Percentiles rank a stretch among this genome's conserved stretches.
These are phyloP conservation scores for Lepisosteus oculatus DNA, from an alignment of 2,113 vertebrate species.

Conservation along the genomic window DNA sequence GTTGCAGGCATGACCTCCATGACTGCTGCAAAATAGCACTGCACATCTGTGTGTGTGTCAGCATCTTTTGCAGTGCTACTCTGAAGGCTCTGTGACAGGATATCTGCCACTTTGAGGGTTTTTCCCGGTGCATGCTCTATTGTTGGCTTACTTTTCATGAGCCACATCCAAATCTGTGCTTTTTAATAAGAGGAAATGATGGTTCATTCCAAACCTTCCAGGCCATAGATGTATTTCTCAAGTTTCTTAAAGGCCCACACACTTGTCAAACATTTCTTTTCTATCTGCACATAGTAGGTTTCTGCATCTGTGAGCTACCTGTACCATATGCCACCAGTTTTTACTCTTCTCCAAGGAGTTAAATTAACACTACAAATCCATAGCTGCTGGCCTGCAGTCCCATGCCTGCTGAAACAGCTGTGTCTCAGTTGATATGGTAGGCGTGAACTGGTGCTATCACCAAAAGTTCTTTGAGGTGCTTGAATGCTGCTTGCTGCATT, in stretches of 20 bases:
- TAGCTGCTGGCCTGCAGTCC: conserved; percentile 35
- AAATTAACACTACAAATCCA: conserved; percentile 34
- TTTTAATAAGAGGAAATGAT: conserved; percentile 39
- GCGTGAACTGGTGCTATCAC: conserved; percentile 35
- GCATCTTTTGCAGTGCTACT: neutral
- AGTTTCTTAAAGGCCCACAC: neutral
- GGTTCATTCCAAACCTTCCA: conserved; percentile 1
- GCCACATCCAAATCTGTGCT: conserved; percentile 21
- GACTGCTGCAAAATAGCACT: conserved; percentile 14
- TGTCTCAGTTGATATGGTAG: conserved; percentile 45
- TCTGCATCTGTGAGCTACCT: conserved; percentile 45
- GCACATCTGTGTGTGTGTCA: conserved; percentile 2
- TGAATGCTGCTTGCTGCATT: conserved; percentile 36
- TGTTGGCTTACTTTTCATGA: conserved; percentile 19
- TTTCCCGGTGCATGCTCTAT: conserved; percentile 18
- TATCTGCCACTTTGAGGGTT: conserved; percentile 15
- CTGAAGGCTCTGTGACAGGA: conserved; percentile 12
- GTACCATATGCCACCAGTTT: conserved; percentile 24
- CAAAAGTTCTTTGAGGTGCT: conserved; percentile 39
- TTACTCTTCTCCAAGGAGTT: too few relatives aligned
- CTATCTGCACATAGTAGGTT: conserved; percentile 16
- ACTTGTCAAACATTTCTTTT: neutral
- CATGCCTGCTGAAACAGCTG: conserved; percentile 48
- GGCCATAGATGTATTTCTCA: neutral
- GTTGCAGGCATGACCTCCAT: neutral